phyloP scores from a whole-genome alignment of 2,888 invertebrate species.

The Hydrotaea cyrtoneurina region DNA sequence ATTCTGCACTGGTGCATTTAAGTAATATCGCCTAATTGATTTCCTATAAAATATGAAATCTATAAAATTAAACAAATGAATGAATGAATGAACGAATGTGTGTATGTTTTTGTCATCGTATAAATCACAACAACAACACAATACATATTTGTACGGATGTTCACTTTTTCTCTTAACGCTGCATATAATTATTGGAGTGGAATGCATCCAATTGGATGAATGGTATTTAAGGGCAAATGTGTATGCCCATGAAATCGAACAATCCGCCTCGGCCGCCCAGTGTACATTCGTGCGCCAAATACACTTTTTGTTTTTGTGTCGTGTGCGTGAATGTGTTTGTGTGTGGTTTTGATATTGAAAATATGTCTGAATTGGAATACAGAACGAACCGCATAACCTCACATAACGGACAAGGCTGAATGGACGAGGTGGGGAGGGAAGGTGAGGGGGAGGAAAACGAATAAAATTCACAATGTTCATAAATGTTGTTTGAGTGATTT shows the following conservation, averaged over 20 bases:
- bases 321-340: no score
- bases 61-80: conserved; percentile 35
- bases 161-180: background rate
- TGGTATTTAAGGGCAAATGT: conserved; percentile 18
- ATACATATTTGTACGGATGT: conserved; percentile 53
- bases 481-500: no score
- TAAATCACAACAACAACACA: conserved; percentile 67
- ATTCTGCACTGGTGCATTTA: background rate
- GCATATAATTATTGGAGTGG: conserved; percentile 30
- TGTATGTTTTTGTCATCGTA: conserved; percentile 66
- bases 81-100: no score
- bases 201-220: conserved; percentile 5
- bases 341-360: no score
- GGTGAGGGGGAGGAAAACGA: no score
- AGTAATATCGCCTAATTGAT: conserved; percentile 16
- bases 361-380: no score
- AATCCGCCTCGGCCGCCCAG: background rate
- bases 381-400: no score
- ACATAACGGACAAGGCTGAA: no score
- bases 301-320: background rate
- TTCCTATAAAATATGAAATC: conserved; percentile 26
- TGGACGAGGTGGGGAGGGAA: no score
- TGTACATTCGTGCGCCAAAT: background rate
- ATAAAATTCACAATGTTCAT: no score
- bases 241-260: conserved; percentile 10